Base-by-base conservation (phyloP, 2,113 vertebrate genomes). In the Numida meleagris region DNA sequence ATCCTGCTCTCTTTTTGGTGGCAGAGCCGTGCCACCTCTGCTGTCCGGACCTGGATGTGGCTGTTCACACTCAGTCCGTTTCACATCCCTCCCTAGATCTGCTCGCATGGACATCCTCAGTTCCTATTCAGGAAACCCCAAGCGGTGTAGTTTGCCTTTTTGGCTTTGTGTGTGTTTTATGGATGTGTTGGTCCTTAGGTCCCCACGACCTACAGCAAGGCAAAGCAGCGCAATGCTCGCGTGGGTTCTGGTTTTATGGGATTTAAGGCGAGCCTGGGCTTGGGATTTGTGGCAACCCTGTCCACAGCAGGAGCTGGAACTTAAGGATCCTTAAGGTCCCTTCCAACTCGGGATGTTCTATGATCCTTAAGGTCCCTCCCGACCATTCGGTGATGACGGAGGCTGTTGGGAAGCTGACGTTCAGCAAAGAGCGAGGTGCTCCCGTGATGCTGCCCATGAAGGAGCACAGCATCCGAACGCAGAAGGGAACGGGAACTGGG, bases 101-200 rank as follows among this genome's bases (percentile, higher is more conserved):
- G 3, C 10, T 55, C 63, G 34, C 7, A 4, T 1, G 10, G 3
- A 12, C 27, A 19, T 1, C 48, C 14, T 25, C 40, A 9, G 5
- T 27, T 66, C 51, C 57, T 8, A 19, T 7, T 4, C 0, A 0
- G 6, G 29, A 45, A 71, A 34, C 16, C 23, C 12, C n/a, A 4
- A 33, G 16, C 29, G 31, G 29, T 10, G 4, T 31, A 10, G 9
- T 55, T 55, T 55, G 53, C 10, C 31, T 55, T 55, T 55, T 65
- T 48, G 42, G 11, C 2, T 0, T 0, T n/a, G n/a, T n/a, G 0
- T 3, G 14, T 14, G 9, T 48, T 46, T 58, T 75, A 48, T 4
- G 67, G 34, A 55, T 59, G 14, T 0, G 14, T 19, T 2, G 0
- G 1, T 65, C 36, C n/a, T 2, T 1, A 18, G 71, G 10, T 12